Evolutionary conservation across 2,113 vertebrate genomes (phyloP).

Genomic region (Podilymbus podiceps): DNA sequence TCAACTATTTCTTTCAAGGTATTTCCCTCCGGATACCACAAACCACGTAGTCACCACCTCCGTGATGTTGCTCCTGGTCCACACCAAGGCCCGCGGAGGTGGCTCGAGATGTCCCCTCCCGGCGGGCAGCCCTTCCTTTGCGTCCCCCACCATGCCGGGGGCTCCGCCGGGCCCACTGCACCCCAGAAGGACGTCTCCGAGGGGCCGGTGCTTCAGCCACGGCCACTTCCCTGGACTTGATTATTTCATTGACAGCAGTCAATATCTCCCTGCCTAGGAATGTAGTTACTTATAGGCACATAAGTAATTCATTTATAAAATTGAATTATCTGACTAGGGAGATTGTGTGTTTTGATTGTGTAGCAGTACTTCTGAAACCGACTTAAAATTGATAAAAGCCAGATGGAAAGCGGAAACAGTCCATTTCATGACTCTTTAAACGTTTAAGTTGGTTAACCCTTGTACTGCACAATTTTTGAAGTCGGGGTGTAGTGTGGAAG

Average conservation of each 20-base stretch:
- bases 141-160: background rate
- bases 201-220: background rate
- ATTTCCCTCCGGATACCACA: background rate
- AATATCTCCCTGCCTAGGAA: constrained; percentile 67
- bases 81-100: background rate
- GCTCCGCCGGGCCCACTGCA: background rate
- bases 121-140: background rate
- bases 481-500: constrained; percentile 61
- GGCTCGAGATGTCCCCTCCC: background rate
- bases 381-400: constrained; percentile 77
- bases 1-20: background rate
- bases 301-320: constrained; percentile 81
- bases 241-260: constrained; percentile 72
- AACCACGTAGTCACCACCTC: rapidly evolving
- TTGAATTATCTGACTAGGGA: constrained; percentile 80
- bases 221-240: constrained; percentile 56
- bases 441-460: constrained; percentile 77
- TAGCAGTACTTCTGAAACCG: constrained; percentile 71
- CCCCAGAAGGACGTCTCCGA: background rate
- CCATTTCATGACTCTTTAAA: constrained; percentile 79
- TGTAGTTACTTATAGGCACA: constrained; percentile 76
- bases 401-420: constrained; percentile 79
- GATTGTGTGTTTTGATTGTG: constrained; percentile 77
- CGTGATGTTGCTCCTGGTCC: rapidly evolving
- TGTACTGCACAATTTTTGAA: constrained; percentile 56